Base-by-base conservation (phyloP, 1,140 invertebrate genomes). In the Paramacrobiotus metropolitanus region DNA sequence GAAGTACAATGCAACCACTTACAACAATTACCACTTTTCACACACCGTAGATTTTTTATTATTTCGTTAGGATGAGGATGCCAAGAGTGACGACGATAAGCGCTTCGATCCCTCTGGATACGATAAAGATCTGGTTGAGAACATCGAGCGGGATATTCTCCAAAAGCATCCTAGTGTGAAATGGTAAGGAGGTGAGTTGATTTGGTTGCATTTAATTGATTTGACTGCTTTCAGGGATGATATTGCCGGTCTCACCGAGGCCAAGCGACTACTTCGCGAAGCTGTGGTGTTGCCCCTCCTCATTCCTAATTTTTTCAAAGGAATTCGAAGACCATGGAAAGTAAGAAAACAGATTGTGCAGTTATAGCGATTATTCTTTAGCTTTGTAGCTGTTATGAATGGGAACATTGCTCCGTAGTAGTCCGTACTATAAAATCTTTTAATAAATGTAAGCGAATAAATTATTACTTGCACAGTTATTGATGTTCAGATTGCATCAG, bases 281-380 rank as follows among this genome's bases (percentile, higher is more conserved):
- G 93, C 94, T 60, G 91, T 97, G 21, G 91, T 98, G 21, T 76
- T 98, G 67, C 94, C 94, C 4, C 87, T 96, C 81, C 84, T 87
- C 79, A 94, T 98, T 83, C 93, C 94, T 2, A 89, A 97, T 69
- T 97, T 91, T 74, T 98, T 99, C 72, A 94, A 88, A 80, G 89
- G 90, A 29, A 96, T 96, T 67, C 78, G 89, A 29, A 73, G 86
- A 65, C 86, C 86, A 48, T 90, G 86, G 85, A 86, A 93, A 70
- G 73, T 74, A 66, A 18, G 48, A 60, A 15, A 29, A n/a, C n/a
- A n/a, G n/a, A n/a, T n/a, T n/a, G n/a, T n/a, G n/a, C n/a, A n/a
- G n/a, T n/a, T n/a, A n/a, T n/a, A n/a, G n/a, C n/a, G n/a, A n/a
- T n/a, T n/a, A n/a, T n/a, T n/a, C n/a, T n/a, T n/a, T n/a, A n/a